These are phyloP conservation scores for Charadrius vociferus DNA, from an alignment of 2,113 vertebrate genomes.

Conservation along the genomic window DNA sequence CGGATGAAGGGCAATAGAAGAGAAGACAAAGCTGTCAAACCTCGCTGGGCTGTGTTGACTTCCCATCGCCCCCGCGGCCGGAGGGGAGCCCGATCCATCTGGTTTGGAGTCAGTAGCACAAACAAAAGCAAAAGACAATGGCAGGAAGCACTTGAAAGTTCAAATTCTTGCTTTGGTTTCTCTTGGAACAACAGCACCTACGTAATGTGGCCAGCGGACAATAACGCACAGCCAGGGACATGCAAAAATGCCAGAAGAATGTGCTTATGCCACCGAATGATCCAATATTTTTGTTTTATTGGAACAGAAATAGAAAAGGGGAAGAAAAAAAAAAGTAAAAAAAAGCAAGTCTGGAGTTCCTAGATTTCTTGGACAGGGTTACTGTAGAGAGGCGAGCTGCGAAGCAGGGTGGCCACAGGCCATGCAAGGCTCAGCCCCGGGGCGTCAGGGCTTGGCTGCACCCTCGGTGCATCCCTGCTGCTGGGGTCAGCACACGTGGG, in stretches of 20 bases:
- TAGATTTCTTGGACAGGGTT: not conserved
- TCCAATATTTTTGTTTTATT: slow-evolving; percentile 7
- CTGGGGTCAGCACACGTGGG: accelerated
- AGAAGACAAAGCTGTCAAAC: slow-evolving; percentile 61
- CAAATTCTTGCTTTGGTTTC: slow-evolving; percentile 68
- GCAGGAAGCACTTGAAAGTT: slow-evolving; percentile 74
- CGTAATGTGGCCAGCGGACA: not conserved
- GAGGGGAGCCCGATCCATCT: slow-evolving; percentile 63
- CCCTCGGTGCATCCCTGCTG: not conserved
- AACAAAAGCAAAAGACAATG: slow-evolving; percentile 72
- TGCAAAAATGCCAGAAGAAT: slow-evolving; percentile 25
- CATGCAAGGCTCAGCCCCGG: not conserved
- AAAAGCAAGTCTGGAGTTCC: not conserved
- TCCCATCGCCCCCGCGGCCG: not conserved
- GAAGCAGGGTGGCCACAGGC: accelerated
- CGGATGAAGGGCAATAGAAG: slow-evolving; percentile 41
- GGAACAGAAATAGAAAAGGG: slow-evolving; percentile 29
- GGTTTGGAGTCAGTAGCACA: slow-evolving; percentile 65
- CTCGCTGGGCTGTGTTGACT: not conserved
- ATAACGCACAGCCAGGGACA: not conserved
- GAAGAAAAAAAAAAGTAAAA: not conserved
- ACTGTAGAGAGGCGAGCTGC: not conserved
- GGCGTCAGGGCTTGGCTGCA: accelerated
- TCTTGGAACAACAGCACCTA: slow-evolving; percentile 39
- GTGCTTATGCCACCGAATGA: not conserved